A percentile compares a stretch with the other conserved stretches of the same genome.
These are phyloP conservation scores for Bombylius major DNA, from an alignment of 2,888 invertebrate genomes.

Conservation along the genomic window DNA sequence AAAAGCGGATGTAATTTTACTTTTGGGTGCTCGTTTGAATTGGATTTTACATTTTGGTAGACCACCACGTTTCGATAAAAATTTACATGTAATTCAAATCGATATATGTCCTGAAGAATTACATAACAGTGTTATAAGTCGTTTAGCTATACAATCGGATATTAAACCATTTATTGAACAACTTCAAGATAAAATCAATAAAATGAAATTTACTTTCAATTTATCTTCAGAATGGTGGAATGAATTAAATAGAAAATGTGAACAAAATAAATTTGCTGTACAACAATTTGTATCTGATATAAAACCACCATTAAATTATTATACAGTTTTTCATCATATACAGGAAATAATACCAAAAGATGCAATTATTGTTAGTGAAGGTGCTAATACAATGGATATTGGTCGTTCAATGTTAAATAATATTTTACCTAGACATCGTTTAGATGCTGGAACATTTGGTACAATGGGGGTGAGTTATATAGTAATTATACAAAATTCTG, in stretches of 20 bases:
- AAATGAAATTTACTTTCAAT: slow-evolving; percentile 45
- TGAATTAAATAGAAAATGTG: slow-evolving; percentile 52
- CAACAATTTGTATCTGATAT: slow-evolving; percentile 57
- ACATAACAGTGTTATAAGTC: slow-evolving; percentile 73
- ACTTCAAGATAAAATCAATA: slow-evolving; percentile 45
- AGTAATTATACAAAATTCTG: neutral
- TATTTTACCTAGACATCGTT: slow-evolving; percentile 66
- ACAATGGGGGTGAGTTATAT: slow-evolving; percentile 73
- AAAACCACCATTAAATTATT: slow-evolving; percentile 79
- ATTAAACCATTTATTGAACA: slow-evolving; percentile 58
- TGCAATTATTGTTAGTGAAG: slow-evolving; percentile 88
- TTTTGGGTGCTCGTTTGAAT: slow-evolving; percentile 85
- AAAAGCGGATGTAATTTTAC: slow-evolving; percentile 75
- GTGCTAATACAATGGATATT: slow-evolving; percentile 98
- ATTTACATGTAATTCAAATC: slow-evolving; percentile 83
- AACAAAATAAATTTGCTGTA: slow-evolving; percentile 55
- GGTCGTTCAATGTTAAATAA: slow-evolving; percentile 82
- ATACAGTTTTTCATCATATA: slow-evolving; percentile 77
- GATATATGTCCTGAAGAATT: slow-evolving; percentile 85
- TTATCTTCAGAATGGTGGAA: slow-evolving; percentile 63
- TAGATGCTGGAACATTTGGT: slow-evolving; percentile 94
- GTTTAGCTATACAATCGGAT: slow-evolving; percentile 76
- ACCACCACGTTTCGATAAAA: slow-evolving; percentile 65
- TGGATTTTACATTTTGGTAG: slow-evolving; percentile 98
- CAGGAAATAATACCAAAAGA: slow-evolving; percentile 65